Base-by-base conservation (phyloP, 2,113 vertebrate species). In the Planiliza haematocheilus region DNA sequence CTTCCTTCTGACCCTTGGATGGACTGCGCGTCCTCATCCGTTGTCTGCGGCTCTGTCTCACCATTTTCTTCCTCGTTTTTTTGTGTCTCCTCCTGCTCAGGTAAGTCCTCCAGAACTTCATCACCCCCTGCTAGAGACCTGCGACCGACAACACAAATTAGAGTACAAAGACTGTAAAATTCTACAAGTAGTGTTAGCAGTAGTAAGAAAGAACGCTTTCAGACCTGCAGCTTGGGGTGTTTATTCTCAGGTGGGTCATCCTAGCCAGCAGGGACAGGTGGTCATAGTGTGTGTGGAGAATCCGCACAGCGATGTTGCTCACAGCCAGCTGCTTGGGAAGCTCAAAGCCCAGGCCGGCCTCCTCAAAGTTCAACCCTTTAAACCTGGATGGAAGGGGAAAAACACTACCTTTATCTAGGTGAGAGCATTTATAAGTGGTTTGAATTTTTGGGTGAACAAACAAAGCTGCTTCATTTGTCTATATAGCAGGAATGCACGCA, bases 241-340 rank as follows among this genome's bases (percentile, higher is more conserved):
- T 38, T 2, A 9, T 59, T 17, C 48, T 79, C 4, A 85, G 84
- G 0, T 94, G 93, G 1, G 62, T 38, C 58, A 88, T 72, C 70
- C 61, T 76, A 37, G 74, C 72, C 18, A 84, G 56, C 6, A 48
- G 10, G 10, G 96, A 95, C 7, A 98, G 3, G 3, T 98, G 97
- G 65, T 99, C 96, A 0, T 97, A 96, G 13, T 0, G 72, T 0
- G 96, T 96, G 77, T 97, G 95, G 1, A 99, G 84, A 64, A 99
- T 74, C 1, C 95, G 91, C 1, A 99, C 24, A 0, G 94, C 95
- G 0, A 97, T 49, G 1, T 90, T 76, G 42, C 93, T 93, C 51
- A 87, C n/a, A 10, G 95, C 93, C 85, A 98, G 84, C 0, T 93
- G 82, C 72, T 91, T 94, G 10, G 97, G 96, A 66, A 99, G 90